Conservation (phyloP, 2,113 vertebrate species). For the Microtus richardsoni region DNA sequence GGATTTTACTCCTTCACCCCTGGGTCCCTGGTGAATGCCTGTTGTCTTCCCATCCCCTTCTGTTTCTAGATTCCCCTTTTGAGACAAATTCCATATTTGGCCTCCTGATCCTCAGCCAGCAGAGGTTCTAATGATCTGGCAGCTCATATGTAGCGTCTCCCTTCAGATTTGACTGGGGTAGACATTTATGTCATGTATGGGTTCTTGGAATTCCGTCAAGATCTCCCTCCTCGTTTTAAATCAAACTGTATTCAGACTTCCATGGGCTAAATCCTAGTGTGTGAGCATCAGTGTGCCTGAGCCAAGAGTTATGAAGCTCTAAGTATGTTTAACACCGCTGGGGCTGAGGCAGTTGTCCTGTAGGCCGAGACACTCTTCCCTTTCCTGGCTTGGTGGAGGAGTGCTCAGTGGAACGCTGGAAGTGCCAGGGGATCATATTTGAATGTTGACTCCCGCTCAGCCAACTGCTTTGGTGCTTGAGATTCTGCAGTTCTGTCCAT, state of each 20-base stretch:
- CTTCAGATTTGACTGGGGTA: background rate
- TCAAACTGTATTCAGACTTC: background rate
- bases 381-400: no score
- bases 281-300: background rate
- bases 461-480: background rate
- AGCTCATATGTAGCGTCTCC: background rate
- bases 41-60: background rate
- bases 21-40: slow-evolving; percentile 31
- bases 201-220: slow-evolving; percentile 9
- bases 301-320: background rate
- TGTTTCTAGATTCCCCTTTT: slow-evolving; percentile 21
- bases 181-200: slow-evolving; percentile 30
- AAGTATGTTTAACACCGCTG: background rate
- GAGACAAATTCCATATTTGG: background rate
- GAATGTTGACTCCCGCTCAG: background rate
- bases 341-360: background rate
- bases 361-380: background rate
- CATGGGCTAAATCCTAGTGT: background rate
- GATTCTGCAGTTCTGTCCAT: background rate
- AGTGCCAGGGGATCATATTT: background rate
- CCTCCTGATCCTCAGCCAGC: background rate
- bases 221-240: background rate
- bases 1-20: background rate
- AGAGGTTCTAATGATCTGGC: background rate
- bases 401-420: background rate